Base-by-base conservation (phyloP, 2,797 vertebrate genomes). In the Rhabdomys pumilio region DNA sequence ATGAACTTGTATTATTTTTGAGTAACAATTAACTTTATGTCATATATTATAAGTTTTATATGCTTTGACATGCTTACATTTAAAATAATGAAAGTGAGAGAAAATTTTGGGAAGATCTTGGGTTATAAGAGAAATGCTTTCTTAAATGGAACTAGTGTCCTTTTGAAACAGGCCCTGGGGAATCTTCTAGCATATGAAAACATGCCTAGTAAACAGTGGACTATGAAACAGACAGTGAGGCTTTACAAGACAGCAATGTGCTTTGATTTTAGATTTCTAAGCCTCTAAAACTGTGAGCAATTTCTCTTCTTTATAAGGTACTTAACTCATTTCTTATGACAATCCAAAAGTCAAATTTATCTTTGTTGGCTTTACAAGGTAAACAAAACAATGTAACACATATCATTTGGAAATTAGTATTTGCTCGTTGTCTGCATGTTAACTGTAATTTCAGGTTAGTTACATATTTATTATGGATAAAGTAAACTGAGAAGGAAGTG, bases 401-500 rank as follows among this genome's bases (percentile, higher is more conserved):
- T 11, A 38, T 73, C 22, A 34, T 44, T 29, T 15, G 29, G 11
- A 55, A 73, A 83, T 26, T 69, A 83, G 13, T 15, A 94, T 4
- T 20, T 90, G 3, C 17, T 79, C 50, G 41, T 84, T 95, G 1
- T 80, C 14, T 38, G 11, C 41, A 34, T 93, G 31, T 55, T 83
- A 86, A 50, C 55, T 86, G 82, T 53, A 89, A 26, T 94, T 93
- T 75, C 44, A 47, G 67, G 53, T 84, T 79, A 57, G 26, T 88
- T 50, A 17, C 22, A 12, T 69, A 65, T 61, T 81, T 31, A 20
- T 73, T 92, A 14, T 91, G 34, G 24, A 0, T 87, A 15, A 65
- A n/a, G 1, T 7, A 63, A 80, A 22, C 20, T 83, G 22, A 57
- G 19, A 84, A 67, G 8, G 67, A 72, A 80, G 20, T 50, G 0